Conservation (phyloP, 2,888 invertebrate genomes). For the Pilophorus perplexus region DNA sequence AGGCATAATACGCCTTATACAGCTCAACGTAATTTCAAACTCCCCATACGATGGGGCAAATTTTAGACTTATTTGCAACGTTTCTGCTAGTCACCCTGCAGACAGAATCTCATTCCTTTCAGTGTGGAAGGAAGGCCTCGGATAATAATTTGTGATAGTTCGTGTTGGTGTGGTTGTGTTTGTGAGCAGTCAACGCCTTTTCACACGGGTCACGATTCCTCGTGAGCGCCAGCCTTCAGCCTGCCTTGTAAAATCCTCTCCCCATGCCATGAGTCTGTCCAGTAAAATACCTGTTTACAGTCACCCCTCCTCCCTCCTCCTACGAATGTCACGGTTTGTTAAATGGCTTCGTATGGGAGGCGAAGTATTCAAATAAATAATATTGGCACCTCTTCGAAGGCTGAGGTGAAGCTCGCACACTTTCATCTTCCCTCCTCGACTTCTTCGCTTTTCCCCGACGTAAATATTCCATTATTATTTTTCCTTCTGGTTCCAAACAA, state of each 20-base stretch:
- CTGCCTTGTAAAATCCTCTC: conserved; percentile 33
- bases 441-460: conserved; percentile 22
- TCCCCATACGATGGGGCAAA: too few relatives aligned
- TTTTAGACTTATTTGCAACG: too few relatives aligned
- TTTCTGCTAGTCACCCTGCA: too few relatives aligned
- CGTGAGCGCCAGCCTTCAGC: conserved; percentile 23
- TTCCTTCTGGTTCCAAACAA: too few relatives aligned
- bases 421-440: conserved; percentile 4
- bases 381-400: conserved; percentile 36
- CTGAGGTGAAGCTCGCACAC: too few relatives aligned
- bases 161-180: too few relatives aligned
- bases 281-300: conserved; percentile 39
- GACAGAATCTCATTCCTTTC: too few relatives aligned
- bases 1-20: too few relatives aligned
- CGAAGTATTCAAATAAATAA: conserved; percentile 35
- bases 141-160: conserved; percentile 40
- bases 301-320: too few relatives aligned
- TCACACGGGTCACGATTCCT: conserved; percentile 39
- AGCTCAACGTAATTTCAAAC: too few relatives aligned
- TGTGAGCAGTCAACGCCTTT: conserved; percentile 40
- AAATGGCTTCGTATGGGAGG: neutral
- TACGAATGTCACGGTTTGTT: conserved; percentile 37
- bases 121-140: conserved; percentile 24
- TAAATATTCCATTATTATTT: too few relatives aligned
- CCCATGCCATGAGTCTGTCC: neutral